Evolutionary conservation across 2,113 vertebrate genomes (phyloP).

Genomic region (Noturus placidus): DNA sequence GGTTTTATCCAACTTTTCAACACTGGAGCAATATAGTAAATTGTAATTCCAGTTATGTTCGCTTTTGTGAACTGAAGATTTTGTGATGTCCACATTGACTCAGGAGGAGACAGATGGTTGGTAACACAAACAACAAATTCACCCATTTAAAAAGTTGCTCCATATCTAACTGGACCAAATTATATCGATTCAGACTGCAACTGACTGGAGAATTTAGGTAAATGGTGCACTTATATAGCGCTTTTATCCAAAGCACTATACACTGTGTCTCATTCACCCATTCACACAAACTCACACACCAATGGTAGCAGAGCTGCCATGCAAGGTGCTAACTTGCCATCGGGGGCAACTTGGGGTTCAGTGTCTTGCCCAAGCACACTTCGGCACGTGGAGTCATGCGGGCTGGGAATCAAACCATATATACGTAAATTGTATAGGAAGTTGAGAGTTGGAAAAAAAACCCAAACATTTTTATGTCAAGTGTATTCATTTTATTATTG

Average conservation of each 20-base stretch:
- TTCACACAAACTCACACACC: too few relatives aligned
- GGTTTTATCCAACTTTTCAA: neutral
- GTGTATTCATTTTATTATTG: constrained; percentile 72
- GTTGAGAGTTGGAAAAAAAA: neutral
- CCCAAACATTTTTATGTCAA: constrained; percentile 55
- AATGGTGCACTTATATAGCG: too few relatives aligned
- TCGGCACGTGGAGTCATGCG: too few relatives aligned
- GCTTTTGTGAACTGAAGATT: neutral
- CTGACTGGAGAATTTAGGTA: neutral
- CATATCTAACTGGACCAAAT: neutral
- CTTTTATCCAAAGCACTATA: too few relatives aligned
- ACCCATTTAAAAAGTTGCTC: neutral
- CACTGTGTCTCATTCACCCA: too few relatives aligned
- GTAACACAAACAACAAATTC: neutral
- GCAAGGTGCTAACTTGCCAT: too few relatives aligned
- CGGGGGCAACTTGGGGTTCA: too few relatives aligned
- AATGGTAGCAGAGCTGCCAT: too few relatives aligned
- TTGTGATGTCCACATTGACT: neutral
- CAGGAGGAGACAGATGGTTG: neutral
- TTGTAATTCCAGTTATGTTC: neutral
- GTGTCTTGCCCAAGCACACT: too few relatives aligned
- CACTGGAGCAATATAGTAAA: neutral
- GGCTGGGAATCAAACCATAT: too few relatives aligned
- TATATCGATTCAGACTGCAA: neutral
- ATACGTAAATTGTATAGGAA: neutral